Evolutionary conservation across 2,113 vertebrate species (phyloP).

Genomic region (Poecilia latipinna): DNA sequence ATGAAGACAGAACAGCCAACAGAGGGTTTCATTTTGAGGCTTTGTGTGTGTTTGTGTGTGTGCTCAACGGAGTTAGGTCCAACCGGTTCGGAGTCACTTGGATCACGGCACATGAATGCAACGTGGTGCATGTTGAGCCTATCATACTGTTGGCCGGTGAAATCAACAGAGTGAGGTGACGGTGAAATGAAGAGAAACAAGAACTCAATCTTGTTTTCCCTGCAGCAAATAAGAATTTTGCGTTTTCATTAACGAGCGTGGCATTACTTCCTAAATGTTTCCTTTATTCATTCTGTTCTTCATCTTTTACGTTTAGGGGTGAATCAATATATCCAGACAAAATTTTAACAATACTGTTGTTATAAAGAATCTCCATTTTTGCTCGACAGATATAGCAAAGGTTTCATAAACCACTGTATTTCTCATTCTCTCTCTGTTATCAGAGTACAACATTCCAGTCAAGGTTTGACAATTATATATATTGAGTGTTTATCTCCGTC

Average conservation of each 20-base stretch:
- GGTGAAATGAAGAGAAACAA: background rate
- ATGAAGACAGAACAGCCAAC: background rate
- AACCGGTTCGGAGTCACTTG: background rate
- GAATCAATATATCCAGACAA: too few species aligned
- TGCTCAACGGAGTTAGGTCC: slow-evolving; percentile 7
- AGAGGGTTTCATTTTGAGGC: slow-evolving; percentile 7
- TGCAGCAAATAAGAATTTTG: background rate
- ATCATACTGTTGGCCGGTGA: slow-evolving; percentile 1
- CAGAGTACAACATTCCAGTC: background rate
- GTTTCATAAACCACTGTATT: background rate
- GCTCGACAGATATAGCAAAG: background rate
- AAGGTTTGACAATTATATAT: background rate
- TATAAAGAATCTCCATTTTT: background rate
- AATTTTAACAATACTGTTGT: too few species aligned
- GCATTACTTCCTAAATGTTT: too few species aligned
- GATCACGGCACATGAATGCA: background rate
- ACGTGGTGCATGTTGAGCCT: background rate
- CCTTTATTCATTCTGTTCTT: too few species aligned
- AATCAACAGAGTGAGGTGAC: background rate
- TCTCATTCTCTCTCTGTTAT: background rate
- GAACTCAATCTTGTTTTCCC: slow-evolving; percentile 5
- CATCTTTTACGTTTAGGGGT: too few species aligned
- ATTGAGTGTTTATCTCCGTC: background rate
- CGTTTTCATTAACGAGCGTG: too few species aligned
- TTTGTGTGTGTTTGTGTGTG: background rate